Evolutionary conservation across 2,113 vertebrate species (phyloP), one percentile per base, ranked within the genome.

Genomic region (Eupsittula cactorum): DNA sequence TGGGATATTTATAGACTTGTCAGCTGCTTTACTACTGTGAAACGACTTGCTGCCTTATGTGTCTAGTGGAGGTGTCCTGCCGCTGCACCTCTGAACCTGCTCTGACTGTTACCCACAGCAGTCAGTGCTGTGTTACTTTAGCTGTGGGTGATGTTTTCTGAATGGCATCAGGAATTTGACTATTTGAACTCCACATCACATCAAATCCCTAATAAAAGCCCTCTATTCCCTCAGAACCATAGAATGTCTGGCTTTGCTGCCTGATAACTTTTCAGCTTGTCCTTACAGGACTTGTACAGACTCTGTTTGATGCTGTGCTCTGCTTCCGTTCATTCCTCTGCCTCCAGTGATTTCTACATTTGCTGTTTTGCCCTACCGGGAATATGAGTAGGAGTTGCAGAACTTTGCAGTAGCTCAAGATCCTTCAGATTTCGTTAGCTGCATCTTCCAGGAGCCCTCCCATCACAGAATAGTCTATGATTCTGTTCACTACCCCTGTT

Each of bases 1-100:
- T 20, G 1, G 84, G 86, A 3, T 96, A 93, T 92, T 96, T 96
- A 96, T 93, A 93, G 96, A 25, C n/a, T 55, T 77, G 88, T 79
- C 96, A 96, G 92, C 95, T 95, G 96, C 39, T 76, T 31, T 62
- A 57, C 53, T 83, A 20, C 88, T 57, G 4, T 33, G 65, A 39
- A 67, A 35, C 74, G 35, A 24, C 47, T 71, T 47, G 70, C 77
- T 82, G 77, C 77, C 28, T 2, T 33, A 15, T 65, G 67, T 60
- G 49, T 74, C 77, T 46, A 19, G 88, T 37, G 88, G 86, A 33
- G 73, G 7, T 70, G 25, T 3, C 47, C 88, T n/a, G 86, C 71
- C 64, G n/a, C 84, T 86, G 86, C 91, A 27, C 69, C 53, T 31
- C 50, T 44, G 65, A 53, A 13, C 8, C 20, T 41, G n/a, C 1